A percentile compares a stretch with the other conserved stretches of the same genome.
Conservation (phyloP, 2,797 vertebrate genomes). For the Microhierax caerulescens region DNA sequence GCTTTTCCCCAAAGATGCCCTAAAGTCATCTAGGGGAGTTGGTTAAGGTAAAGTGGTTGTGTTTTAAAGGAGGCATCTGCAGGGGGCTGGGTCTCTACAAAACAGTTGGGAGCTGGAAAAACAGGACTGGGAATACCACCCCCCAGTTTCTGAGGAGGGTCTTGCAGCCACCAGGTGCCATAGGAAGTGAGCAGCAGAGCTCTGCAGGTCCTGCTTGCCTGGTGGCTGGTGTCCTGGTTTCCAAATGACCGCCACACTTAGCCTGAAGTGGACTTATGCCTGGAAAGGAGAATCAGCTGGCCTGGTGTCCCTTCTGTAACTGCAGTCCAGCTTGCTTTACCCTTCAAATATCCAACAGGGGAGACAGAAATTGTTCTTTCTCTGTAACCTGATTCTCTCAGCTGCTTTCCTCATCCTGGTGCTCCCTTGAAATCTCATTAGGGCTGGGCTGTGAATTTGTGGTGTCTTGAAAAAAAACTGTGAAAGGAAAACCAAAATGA, state of each 20-base stretch:
- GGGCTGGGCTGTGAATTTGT: conserved; percentile 7
- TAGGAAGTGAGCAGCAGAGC: neutral
- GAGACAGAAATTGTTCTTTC: neutral
- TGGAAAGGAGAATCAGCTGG: neutral
- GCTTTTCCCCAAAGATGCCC: neutral
- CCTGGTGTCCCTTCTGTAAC: neutral
- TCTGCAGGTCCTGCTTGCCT: neutral
- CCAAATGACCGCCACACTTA: neutral
- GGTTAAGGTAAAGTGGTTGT: neutral
- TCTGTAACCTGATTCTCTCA: neutral
- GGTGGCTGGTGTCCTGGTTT: neutral
- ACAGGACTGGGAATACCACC: fast-evolving
- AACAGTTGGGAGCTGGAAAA: neutral
- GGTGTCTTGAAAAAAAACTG: neutral
- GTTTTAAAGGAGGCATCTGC: neutral
- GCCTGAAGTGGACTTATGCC: neutral
- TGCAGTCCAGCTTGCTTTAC: neutral
- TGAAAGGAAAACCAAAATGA: neutral
- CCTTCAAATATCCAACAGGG: neutral
- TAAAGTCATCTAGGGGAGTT: neutral
- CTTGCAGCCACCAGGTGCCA: neutral
- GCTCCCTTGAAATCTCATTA: neutral
- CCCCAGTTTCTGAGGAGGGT: neutral
- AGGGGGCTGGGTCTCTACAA: neutral
- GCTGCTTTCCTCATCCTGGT: neutral